Base-by-base conservation (phyloP, 2,797 vertebrate genomes). In the Steatocranus sp. region DNA sequence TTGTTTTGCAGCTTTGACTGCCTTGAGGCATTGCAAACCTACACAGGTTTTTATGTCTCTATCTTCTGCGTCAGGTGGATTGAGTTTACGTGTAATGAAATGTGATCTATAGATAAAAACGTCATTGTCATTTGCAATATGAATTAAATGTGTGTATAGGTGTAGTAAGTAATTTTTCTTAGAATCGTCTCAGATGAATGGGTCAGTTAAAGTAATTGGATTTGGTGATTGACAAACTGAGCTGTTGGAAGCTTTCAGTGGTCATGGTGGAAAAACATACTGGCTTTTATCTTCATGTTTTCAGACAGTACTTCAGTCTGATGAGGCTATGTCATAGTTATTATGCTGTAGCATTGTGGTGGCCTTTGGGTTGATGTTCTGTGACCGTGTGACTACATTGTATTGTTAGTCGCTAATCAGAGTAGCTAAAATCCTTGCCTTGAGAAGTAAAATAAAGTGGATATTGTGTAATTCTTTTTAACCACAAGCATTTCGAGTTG, bases 91-190 rank as follows among this genome's bases (percentile, higher is more conserved):
- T 11, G 27, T 58, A 58, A 58, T 32, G 15, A 58, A 58, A 32
- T 58, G 27, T 0, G 8, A 18, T 58, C 27, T 58, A 4, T 32
- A 32, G 15, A 58, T 58, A 32, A 18, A 58, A 56, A 56, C 8
- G 15, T 56, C 1, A 4, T 18, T 58, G 54, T 58, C 54, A 58
- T 58, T 32, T 58, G 38, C 14, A 27, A 27, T 10, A 68, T 27
- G 20, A 68, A 17, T 27, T 27, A 68, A 27, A 27, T 43, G 14
- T 68, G 32, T 63, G 61, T 23, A 58, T 18, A 58, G 9, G 27
- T 41, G 36, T 25, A 68, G 36, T 15, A 4, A 43, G 14, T 43
- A 17, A 0, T 17, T 43, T 41, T 25, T 25, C 0, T 43, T 43
- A 17, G 8, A 25, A 2, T 25, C 20, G 6, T 68, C 20, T 43